Evolutionary conservation across 2,888 invertebrate genomes (phyloP).

Genomic region (Stegophylla sp.): DNA sequence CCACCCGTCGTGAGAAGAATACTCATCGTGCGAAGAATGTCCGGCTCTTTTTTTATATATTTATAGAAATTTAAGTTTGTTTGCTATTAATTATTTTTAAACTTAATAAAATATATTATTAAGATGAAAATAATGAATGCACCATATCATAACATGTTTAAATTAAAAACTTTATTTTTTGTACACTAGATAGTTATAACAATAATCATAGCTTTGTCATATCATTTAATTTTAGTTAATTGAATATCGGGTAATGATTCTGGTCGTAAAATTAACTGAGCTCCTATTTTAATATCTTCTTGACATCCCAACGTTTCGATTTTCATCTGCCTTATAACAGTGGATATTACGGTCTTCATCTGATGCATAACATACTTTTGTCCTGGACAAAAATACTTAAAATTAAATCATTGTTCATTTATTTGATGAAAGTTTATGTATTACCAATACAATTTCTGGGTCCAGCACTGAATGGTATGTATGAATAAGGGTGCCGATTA

Average conservation of each 20-base stretch:
- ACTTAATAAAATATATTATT: too few species aligned
- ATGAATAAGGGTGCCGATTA: slow-evolving; percentile 66
- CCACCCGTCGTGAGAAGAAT: too few species aligned
- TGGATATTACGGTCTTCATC: slow-evolving; percentile 62
- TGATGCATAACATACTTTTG: slow-evolving; percentile 63
- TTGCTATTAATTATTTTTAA: too few species aligned
- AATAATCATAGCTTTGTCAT: neutral
- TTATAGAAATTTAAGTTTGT: too few species aligned
- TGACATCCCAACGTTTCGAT: slow-evolving; percentile 61
- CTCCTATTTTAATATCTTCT: slow-evolving; percentile 60
- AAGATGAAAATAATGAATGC: too few species aligned
- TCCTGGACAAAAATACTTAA: slow-evolving; percentile 60
- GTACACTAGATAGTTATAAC: too few species aligned
- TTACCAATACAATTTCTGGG: slow-evolving; percentile 66
- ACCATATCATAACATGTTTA: too few species aligned
- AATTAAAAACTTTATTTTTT: too few species aligned
- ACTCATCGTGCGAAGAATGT: too few species aligned
- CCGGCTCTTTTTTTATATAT: too few species aligned
- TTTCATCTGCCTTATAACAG: slow-evolving; percentile 61
- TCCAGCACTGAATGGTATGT: slow-evolving; percentile 67
- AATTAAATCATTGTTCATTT: neutral
- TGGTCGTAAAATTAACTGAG: slow-evolving; percentile 49
- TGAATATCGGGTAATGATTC: slow-evolving; percentile 48
- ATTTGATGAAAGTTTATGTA: neutral
- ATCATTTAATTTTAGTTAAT: slow-evolving; percentile 27